Evolutionary conservation across 2,888 invertebrate species (phyloP), one percentile per base, ranked within the genome.

Genomic region (Drosophila mayaguana): DNA sequence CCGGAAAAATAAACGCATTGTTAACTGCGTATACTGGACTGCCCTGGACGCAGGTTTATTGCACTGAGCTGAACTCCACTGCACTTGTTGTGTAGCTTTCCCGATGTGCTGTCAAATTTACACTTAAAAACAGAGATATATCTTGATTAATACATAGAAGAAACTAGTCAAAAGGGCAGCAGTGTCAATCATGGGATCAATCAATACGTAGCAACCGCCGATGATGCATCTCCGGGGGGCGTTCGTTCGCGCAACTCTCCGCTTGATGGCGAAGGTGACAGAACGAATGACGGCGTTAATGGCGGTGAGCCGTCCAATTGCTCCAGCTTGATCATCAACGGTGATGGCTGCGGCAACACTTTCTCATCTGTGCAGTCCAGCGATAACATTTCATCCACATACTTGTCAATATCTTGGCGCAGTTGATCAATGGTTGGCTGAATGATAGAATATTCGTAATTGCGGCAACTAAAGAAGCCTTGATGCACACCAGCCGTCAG

Each of bases 261-360:
- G 50, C 65, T 63, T 22, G 59, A 42, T 8, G 66, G 36, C n/a
- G 75, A 65, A 20, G 45, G 65, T 45, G 63, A 59, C 32, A 70
- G 42, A 12, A 65, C 64, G 56, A 61, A 75, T 59, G 61, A 46
- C 28, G 64, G 46, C 57, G 46, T 53, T 54, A 63, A 45, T 18
- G 78, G 61, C 22, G 82, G 72, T 22, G 74, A 71, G 34, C 63
- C 73, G 54, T 88, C 83, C 59, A 83, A 68, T 36, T 75, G 69
- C 60, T 88, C 86, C 18, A 83, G 67, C 73, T 88, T 88, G 5
- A 80, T 62, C 83, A 83, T 83, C 42, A 83, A 36, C 38, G 60
- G 61, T 14, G 88, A 83, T 61, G 86, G 83, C 66, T 78, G 53
- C 43, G 83, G 83, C 32, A 57, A 28, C 1, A 46, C 8, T 4